A percentile compares a stretch with the other conserved stretches of the same genome.
Evolutionary conservation across 2,888 invertebrate genomes (phyloP).

Genomic region (Zeuzera pyrina): DNA sequence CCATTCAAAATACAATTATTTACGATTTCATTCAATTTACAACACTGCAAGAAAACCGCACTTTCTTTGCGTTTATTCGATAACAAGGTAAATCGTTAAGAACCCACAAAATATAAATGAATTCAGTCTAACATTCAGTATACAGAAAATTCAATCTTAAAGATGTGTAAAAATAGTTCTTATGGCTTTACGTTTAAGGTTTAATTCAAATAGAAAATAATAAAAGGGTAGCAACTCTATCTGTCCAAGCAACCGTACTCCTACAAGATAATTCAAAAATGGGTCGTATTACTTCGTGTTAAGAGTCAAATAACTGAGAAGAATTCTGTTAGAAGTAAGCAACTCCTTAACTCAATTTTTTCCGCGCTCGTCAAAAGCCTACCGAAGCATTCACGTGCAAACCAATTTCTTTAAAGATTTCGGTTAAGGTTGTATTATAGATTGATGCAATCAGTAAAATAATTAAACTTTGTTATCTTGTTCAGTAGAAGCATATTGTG

Average conservation of each 20-base stretch:
- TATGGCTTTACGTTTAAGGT: neutral
- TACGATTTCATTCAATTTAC: too few relatives aligned
- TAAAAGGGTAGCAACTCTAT: too few relatives aligned
- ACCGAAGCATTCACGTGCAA: slow-evolving; percentile 43
- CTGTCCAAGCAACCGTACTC: too few relatives aligned
- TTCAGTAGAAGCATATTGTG: too few relatives aligned
- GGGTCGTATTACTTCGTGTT: neutral
- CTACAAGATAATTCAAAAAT: neutral
- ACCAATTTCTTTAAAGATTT: slow-evolving; percentile 25
- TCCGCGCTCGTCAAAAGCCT: slow-evolving; percentile 37
- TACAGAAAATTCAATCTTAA: slow-evolving; percentile 21
- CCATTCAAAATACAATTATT: too few relatives aligned
- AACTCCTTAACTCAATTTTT: slow-evolving; percentile 52
- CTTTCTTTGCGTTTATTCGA: neutral
- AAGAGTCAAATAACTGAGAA: neutral
- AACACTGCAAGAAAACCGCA: slow-evolving; percentile 7
- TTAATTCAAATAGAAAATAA: too few relatives aligned
- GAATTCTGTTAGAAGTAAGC: slow-evolving; percentile 11
- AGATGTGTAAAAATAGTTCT: neutral
- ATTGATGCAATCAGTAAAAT: too few relatives aligned
- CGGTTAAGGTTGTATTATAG: slow-evolving; percentile 12
- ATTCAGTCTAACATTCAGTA: slow-evolving; percentile 29
- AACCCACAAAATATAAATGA: slow-evolving; percentile 27
- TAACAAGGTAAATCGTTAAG: slow-evolving; percentile 37
- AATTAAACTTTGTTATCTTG: too few relatives aligned